Percentiles rank a stretch among this genome's conserved stretches.
Evolutionary conservation across 2,888 invertebrate genomes (phyloP).

Genomic region (Cheiracanthium punctorium): DNA sequence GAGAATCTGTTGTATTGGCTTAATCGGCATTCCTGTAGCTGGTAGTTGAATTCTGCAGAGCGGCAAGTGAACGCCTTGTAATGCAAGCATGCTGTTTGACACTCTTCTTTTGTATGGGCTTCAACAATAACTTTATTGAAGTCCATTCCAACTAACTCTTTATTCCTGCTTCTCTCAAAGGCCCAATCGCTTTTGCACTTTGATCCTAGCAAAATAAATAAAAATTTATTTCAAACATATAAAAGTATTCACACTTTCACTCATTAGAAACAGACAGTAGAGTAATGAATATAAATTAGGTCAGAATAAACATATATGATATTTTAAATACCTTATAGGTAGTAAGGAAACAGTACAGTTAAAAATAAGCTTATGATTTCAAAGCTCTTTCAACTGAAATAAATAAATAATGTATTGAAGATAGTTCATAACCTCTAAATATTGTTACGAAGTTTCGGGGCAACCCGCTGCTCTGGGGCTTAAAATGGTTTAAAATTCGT

Average conservation of each 20-base stretch:
- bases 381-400: too few species aligned
- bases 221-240: too few species aligned
- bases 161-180: slow-evolving; percentile 75
- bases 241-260: neutral
- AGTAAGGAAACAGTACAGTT: too few species aligned
- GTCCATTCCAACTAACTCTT: slow-evolving; percentile 63
- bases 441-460: too few species aligned
- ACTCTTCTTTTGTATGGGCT: slow-evolving; percentile 68
- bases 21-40: slow-evolving; percentile 77
- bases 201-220: slow-evolving; percentile 7
- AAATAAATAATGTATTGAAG: too few species aligned
- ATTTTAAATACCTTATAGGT: too few species aligned
- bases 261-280: neutral
- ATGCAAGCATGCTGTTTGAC: slow-evolving; percentile 65
- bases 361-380: too few species aligned
- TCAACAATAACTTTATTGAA: slow-evolving; percentile 62
- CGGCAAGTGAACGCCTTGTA: slow-evolving; percentile 75
- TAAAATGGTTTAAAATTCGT: too few species aligned
- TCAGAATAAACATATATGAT: too few species aligned
- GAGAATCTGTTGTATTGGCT: slow-evolving; percentile 78
- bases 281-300: too few species aligned
- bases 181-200: slow-evolving; percentile 72
- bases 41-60: slow-evolving; percentile 78
- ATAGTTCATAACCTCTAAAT: too few species aligned
- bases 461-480: too few species aligned